Base-by-base conservation (phyloP, 2,113 vertebrate species). In the Eolophus roseicapilla region DNA sequence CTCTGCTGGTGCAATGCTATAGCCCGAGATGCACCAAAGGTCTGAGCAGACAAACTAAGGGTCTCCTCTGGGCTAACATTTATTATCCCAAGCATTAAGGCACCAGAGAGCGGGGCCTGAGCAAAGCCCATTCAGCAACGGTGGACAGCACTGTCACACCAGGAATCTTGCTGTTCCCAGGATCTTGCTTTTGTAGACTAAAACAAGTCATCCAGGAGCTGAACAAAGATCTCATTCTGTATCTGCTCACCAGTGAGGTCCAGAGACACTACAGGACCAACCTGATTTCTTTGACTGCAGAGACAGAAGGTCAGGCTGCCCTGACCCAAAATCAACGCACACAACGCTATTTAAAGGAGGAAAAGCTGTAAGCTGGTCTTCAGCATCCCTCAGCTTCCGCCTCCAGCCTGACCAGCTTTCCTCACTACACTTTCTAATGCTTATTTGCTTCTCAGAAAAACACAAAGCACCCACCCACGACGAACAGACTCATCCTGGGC, bases 81-180 rank as follows among this genome's bases (percentile, higher is more conserved):
- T 49, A 11, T n/a, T 59, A 31, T 17, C 35, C 43, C 20, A 12
- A 59, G 60, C 28, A 60, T 31, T 29, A 35, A 13, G 3, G 39
- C 9, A 17, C 9, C 74, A 31, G 49, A 65, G 47, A 17, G 33
- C 28, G 13, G 2, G 0, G 88, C 47, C 64, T 37, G 65, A 50
- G 21, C 6, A 3, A 17, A 37, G 17, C 27, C 37, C 17, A 2
- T 2, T 4, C 11, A 2, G 18, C 2, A 27, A 18, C 19, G 68
- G 62, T 7, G 15, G 39, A 53, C 20, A 69, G 39, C 39, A 25
- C 0, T 1, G 24, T 20, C 19, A 41, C 35, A 39, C 31, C 28
- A 35, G 35, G 20, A 35, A 24, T 4, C 46, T 24, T 20, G 28
- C 37, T 67, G 44, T 7, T n/a, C 55, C 46, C 39, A 17, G 43